Base-by-base conservation (phyloP, 2,888 invertebrate species). In the Apamea anceps region DNA sequence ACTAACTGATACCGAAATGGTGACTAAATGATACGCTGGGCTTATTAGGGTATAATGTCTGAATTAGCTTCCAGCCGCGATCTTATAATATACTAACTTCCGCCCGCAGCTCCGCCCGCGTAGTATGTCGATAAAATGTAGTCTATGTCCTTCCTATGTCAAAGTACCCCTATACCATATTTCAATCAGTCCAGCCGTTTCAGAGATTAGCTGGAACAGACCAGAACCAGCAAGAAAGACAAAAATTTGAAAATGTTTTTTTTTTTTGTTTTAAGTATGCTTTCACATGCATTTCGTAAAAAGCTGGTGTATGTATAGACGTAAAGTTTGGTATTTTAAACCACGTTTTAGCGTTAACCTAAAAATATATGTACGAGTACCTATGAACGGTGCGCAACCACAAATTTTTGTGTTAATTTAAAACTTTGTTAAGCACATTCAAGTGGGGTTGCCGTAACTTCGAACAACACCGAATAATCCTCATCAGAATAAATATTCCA, bases 401-500 rank as follows among this genome's bases (percentile, higher is more conserved):
- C 5, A 73, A 68, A 15, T 62, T 21, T 62, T 67, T 60, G 57
- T 62, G 54, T 72, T 66, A 57, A 74, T 74, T 85, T 75, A 62
- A 78, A 83, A 62, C 72, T 77, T 84, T 78, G 68, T 57, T 72
- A 66, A 72, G 21, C 63, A 82, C 72, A 63, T 51, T 86, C 57
- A 73, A 78, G 74, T 78, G 48, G 54, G 60, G 83, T 75, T 62
- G 28, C 42, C 54, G 66, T 67, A 66, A 81, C 63, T 65, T 74
- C 51, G 51, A 75, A 81, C 65, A 84, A 85, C 70, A 82, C 37
- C 62, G 66, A 73, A 82, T 77, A 85, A 83, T 79, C 79, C 75
- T 73, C 72, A 86, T 80, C 74, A 75, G 60, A 80, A 80, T 87
- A 87, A 87, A 84, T 80, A 75, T 84, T 87, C 72, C 80, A 75